Evolutionary conservation across 2,797 vertebrate species (phyloP), one percentile per base, ranked within the genome.

Genomic region (Dryobates pubescens): DNA sequence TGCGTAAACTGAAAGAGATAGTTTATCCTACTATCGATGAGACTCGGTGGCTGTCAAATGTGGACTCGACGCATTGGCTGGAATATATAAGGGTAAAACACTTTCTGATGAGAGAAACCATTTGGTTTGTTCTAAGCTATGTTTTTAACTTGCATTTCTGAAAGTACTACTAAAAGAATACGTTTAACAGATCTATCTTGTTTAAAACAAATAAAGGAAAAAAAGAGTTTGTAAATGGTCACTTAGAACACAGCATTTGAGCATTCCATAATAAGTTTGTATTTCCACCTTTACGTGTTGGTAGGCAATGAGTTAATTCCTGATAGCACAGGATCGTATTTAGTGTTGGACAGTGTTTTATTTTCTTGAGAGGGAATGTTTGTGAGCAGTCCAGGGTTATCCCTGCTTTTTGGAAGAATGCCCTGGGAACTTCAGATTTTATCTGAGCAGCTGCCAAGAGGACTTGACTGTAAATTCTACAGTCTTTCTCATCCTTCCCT

Each of bases 11-110:
- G 75, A 99, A 99, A 94, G 99, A 99, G 59, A 98, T 99, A 0
- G 98, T 98, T 51, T 99, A 99, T 95, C 99, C 99, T 5, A 97
- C 98, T 14, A 99, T 99, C 6, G 98, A 99, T n/a, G 99, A 99
- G 84, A 96, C 97, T 2, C 98, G 96, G 88, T 99, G 99, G 99
- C 97, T 99, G 34, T 98, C 99, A 9, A 98, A 98, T 0, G 97
- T 99, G 27, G 98, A 99, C 88, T 98, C 98, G 56, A 99, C 99
- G 0, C 99, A 99, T 89, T 99, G 99, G 99, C 97, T 99, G 91
- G 98, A 99, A 94, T 99, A 99, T 74, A 98, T 99, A 86, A 96
- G 97, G 98, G 98, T 98, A 97, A 97, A 92, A n/a, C 69, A 54
- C 34, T 82, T 82, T 82, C 3, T 30, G 20, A 23, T 89, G 19